Base-by-base conservation (phyloP, 2,888 invertebrate genomes). In the Myopa tessellatipennis region DNA sequence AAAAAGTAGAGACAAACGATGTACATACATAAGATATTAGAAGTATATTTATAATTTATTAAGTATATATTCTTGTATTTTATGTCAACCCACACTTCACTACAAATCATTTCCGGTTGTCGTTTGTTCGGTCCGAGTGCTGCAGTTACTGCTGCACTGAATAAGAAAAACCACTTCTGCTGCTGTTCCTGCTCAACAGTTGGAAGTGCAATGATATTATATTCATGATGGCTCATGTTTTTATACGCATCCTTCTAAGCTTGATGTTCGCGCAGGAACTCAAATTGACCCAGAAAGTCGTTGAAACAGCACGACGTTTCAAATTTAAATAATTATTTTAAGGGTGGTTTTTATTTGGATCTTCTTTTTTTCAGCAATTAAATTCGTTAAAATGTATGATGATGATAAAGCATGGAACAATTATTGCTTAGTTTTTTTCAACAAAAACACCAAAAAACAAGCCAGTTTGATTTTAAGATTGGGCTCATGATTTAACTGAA, bases 101-200 rank as follows among this genome's bases (percentile, higher is more conserved):
- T 38, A 67, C 69, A 78, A 80, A 70, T 71, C 80, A 81, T 80
- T 65, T 78, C 80, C 74, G 76, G 71, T 75, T 34, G 61, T 14
- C 52, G 65, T 40, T 16, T 60, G n/a, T 61, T 50, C 70, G 4
- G 60, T 16, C 10, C 5, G 26, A 12, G 10, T 63, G 12, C 26
- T 10, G 34, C 26, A 34, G 12, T 63, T 50, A 1, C 8, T 50
- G 7, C 63, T 18, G 10, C 6, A 69, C 38, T 12, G 18, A 67
- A 4, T 67, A 3, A 40, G 58, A 10, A 18, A 67, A 40, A 0
- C 18, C 38, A 26, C 26, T 26, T 26, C 26, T 26, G 26, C 18
- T 67, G 36, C n/a, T 12, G 12, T 26, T 65, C 18, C 67, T 74
- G 67, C 14, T 67, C 55, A 26, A 55, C 55, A 52, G 68, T 69